These are phyloP conservation scores for Galleria mellonella DNA, from an alignment of 1,140 invertebrate genomes.

Conservation along the genomic window DNA sequence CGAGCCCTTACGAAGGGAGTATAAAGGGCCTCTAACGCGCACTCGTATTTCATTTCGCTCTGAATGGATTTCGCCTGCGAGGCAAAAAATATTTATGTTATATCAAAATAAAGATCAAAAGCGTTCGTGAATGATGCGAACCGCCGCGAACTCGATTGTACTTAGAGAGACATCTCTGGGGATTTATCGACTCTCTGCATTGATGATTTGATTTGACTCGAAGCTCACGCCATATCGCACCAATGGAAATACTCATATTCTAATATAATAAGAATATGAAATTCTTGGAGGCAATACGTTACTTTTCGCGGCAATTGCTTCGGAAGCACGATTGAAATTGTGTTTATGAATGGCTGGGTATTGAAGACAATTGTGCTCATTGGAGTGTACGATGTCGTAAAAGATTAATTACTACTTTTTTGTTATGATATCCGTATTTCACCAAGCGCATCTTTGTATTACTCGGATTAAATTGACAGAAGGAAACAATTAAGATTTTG, in stretches of 20 bases:
- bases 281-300: conserved; percentile 13
- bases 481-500: no score
- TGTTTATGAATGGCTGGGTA: no score
- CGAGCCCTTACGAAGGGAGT: not conserved
- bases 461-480: no score
- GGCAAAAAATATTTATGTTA: conserved; percentile 52
- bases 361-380: no score
- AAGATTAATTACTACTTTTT: no score
- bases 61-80: conserved; percentile 38
- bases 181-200: conserved; percentile 22
- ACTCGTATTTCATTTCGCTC: conserved; percentile 39
- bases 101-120: conserved; percentile 60
- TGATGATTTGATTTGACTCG: conserved; percentile 27
- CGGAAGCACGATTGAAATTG: no score
- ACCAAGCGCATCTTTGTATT: no score
- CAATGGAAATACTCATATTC: conserved; percentile 44
- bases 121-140: conserved; percentile 18
- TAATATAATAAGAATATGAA: conserved; percentile 51
- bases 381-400: no score
- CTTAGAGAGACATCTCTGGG: not conserved
- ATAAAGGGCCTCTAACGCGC: conserved; percentile 17
- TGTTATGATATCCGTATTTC: no score
- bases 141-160: conserved; percentile 12
- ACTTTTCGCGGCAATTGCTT: no score
- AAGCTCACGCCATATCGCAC: conserved; percentile 13